Evolutionary conservation across 2,113 vertebrate genomes (phyloP).

Genomic region (Antechinus flavipes): DNA sequence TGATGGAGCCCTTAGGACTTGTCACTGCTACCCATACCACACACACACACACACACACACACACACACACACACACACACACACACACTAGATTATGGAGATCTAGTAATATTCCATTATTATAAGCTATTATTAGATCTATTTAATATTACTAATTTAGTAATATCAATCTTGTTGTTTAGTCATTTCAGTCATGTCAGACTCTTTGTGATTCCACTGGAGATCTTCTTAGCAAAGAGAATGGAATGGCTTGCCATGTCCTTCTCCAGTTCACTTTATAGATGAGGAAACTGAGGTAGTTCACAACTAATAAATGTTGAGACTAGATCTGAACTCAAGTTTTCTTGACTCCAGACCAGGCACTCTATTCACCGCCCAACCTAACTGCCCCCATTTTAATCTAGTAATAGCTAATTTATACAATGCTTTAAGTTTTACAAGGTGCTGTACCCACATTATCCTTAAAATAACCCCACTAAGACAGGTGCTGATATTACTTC

Average conservation of each 20-base stretch:
- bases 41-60: constrained; percentile 66
- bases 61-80: constrained; percentile 58
- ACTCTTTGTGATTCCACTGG: not conserved
- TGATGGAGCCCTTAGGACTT: constrained; percentile 83
- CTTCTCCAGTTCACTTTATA: not conserved
- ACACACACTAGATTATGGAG: constrained; percentile 79
- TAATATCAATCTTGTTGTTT: not conserved
- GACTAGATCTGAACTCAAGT: not conserved
- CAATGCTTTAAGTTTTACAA: not conserved
- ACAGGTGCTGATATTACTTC: not conserved
- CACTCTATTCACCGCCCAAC: no score
- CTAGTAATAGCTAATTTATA: not conserved
- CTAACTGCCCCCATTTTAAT: not conserved
- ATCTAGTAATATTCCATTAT: constrained; percentile 35
- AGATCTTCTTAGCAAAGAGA: not conserved
- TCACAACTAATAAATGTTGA: not conserved
- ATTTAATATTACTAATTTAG: not conserved
- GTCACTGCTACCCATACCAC: constrained; percentile 83
- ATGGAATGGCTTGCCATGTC: not conserved
- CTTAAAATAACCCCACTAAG: not conserved
- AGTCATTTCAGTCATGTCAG: not conserved
- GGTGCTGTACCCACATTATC: not conserved
- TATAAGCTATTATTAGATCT: not conserved
- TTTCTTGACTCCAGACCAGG: no score
- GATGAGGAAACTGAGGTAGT: not conserved